Evolutionary conservation across 2,888 invertebrate species (phyloP), one percentile per base, ranked within the genome.

Genomic region (Heliconius ethilla): DNA sequence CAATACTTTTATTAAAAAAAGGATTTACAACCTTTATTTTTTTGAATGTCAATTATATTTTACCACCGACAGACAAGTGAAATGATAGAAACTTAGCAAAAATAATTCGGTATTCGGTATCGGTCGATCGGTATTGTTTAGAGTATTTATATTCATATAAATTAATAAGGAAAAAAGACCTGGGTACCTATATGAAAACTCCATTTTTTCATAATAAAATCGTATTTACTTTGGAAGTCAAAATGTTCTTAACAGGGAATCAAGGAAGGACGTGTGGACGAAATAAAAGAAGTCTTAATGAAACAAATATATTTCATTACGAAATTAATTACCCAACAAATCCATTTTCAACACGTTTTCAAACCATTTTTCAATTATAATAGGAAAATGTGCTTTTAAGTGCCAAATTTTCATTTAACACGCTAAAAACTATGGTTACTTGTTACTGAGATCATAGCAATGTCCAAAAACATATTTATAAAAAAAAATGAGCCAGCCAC

Each of bases 281-380:
- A 88, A 93, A 91, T 90, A 89, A 93, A 93, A 92, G 83, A 88
- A 76, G 83, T 83, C 84, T 90, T 90, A 92, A 92, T 95, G 94
- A 95, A 95, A 95, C 94, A 95, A 95, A 94, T 95, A 94, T 95
- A 95, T 95, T 95, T 94, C 94, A 93, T 94, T 91, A 92, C 88
- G 94, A 95, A 95, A 95, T 94, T 93, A 94, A 94, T 93, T 92
- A 93, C 93, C 94, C 94, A 95, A 95, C 94, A 95, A 95, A 94
- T 94, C 94, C 94, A 94, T 94, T 92, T 92, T 93, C 91, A 95
- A 95, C 94, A 93, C 93, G 91, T 92, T 92, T 91, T 92, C 93
- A 93, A 93, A 93, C 91, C 93, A 92, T 89, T 93, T 91, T 90
- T 93, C 89, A 94, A 93, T 93, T 90, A 93, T 89, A 91, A 92